These are phyloP conservation scores for Celastrina argiolus DNA, from an alignment of 2,888 invertebrate species.

Conservation along the genomic window DNA sequence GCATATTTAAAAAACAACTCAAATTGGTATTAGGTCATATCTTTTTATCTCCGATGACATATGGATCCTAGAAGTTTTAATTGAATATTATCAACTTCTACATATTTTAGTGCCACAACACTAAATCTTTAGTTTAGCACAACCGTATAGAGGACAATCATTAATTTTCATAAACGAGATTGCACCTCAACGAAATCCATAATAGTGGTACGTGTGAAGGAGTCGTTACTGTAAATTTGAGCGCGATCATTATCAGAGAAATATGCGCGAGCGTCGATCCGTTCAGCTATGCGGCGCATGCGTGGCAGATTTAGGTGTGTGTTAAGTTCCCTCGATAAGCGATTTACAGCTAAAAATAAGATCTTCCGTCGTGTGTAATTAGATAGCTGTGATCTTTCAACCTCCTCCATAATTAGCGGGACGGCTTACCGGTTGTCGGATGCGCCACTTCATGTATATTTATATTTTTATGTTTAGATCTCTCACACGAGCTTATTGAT, in stretches of 20 bases:
- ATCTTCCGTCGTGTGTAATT: slow-evolving; percentile 36
- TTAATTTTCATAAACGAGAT: slow-evolving; percentile 24
- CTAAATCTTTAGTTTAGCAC: slow-evolving; percentile 3
- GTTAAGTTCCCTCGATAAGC: slow-evolving; percentile 30
- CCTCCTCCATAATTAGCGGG: slow-evolving; percentile 19
- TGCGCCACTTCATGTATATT: neutral
- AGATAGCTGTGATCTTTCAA: slow-evolving; percentile 35
- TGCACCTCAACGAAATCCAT: slow-evolving; percentile 21
- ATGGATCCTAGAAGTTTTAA: neutral
- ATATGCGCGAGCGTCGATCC: slow-evolving; percentile 37
- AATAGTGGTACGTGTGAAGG: slow-evolving; percentile 40
- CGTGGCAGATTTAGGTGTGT: slow-evolving; percentile 25
- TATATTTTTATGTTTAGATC: slow-evolving; percentile 2
- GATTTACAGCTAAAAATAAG: slow-evolving; percentile 39
- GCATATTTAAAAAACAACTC: neutral
- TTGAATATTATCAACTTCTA: neutral
- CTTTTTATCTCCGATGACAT: neutral
- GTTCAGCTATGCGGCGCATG: slow-evolving; percentile 32
- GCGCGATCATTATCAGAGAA: slow-evolving; percentile 52
- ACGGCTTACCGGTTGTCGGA: slow-evolving; percentile 17
- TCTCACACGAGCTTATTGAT: neutral
- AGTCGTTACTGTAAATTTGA: slow-evolving; percentile 55
- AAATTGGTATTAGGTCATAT: neutral
- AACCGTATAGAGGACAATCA: slow-evolving; percentile 20
- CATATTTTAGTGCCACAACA: neutral